These are phyloP conservation scores for Syndactyla subalaris DNA, from an alignment of 2,797 vertebrate genomes.

Conservation along the genomic window DNA sequence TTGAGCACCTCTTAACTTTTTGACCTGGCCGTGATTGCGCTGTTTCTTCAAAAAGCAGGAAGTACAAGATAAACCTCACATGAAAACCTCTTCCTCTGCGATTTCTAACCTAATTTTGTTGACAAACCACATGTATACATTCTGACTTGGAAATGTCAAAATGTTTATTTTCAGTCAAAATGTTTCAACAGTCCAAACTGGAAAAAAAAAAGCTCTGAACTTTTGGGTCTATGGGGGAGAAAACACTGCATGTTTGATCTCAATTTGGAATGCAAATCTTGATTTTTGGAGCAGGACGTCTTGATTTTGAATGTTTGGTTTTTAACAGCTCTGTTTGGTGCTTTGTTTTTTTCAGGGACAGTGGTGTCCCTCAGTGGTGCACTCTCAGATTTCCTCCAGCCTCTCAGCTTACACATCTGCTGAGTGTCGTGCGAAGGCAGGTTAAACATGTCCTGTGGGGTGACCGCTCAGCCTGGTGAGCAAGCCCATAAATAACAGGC, in stretches of 20 bases:
- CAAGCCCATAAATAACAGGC: background rate
- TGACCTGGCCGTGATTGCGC: background rate
- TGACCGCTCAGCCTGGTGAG: background rate
- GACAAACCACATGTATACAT: constrained; percentile 50
- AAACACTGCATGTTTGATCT: background rate
- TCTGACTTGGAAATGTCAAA: constrained; percentile 29
- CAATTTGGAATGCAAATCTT: background rate
- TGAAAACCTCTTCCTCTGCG: constrained; percentile 38
- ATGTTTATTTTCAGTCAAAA: constrained; percentile 57
- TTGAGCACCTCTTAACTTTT: constrained; percentile 50
- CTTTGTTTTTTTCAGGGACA: background rate
- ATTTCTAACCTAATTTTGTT: constrained; percentile 54
- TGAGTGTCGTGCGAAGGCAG: background rate
- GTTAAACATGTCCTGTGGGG: background rate
- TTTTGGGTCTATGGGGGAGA: background rate
- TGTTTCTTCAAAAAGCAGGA: constrained; percentile 54
- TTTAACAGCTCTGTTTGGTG: background rate
- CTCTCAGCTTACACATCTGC: background rate
- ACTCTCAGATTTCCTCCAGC: background rate
- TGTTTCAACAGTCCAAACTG: background rate
- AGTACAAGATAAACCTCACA: constrained; percentile 52
- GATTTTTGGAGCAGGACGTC: background rate
- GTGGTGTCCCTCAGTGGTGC: background rate
- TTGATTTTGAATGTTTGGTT: background rate
- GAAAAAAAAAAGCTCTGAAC: background rate